These are phyloP conservation scores for Caprella mutica DNA, from an alignment of 2,888 invertebrate species.

Conservation along the genomic window DNA sequence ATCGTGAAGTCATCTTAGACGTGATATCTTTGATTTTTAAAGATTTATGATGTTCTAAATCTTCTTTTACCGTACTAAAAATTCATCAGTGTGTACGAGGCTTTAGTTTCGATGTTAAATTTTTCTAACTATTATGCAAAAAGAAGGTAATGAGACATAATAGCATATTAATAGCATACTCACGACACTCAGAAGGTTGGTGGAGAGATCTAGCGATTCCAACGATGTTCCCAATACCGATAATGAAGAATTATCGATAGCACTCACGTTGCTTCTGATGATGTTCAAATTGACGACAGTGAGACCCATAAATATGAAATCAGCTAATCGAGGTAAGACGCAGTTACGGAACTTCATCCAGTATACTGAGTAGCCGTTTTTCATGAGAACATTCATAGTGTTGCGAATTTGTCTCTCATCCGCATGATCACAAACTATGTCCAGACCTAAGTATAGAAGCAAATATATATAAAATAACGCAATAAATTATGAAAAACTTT, in stretches of 20 bases:
- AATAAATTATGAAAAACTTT: too few species aligned
- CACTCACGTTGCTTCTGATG: constrained; percentile 56
- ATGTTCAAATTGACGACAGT: constrained; percentile 30
- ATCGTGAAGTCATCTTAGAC: too few species aligned
- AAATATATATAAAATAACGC: too few species aligned
- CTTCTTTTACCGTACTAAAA: too few species aligned
- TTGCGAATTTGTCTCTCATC: constrained; percentile 24
- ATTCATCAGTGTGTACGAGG: too few species aligned
- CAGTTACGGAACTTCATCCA: constrained; percentile 34
- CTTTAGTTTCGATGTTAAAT: too few species aligned
- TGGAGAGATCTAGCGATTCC: constrained; percentile 76
- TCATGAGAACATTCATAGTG: constrained; percentile 26
- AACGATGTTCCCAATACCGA: constrained; percentile 65
- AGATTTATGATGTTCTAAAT: too few species aligned
- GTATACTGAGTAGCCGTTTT: constrained; percentile 20
- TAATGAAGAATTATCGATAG: constrained; percentile 73
- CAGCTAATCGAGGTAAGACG: constrained; percentile 32
- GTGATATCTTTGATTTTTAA: too few species aligned
- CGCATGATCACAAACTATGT: constrained; percentile 30
- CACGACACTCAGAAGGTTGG: constrained; percentile 47
- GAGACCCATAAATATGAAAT: constrained; percentile 34
- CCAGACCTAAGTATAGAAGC: constrained; percentile 16
- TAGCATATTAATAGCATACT: neutral
- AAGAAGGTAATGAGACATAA: too few species aligned
- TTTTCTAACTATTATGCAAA: too few species aligned